Conservation (phyloP, 2,888 invertebrate genomes). For the Urechis unicinctus region DNA sequence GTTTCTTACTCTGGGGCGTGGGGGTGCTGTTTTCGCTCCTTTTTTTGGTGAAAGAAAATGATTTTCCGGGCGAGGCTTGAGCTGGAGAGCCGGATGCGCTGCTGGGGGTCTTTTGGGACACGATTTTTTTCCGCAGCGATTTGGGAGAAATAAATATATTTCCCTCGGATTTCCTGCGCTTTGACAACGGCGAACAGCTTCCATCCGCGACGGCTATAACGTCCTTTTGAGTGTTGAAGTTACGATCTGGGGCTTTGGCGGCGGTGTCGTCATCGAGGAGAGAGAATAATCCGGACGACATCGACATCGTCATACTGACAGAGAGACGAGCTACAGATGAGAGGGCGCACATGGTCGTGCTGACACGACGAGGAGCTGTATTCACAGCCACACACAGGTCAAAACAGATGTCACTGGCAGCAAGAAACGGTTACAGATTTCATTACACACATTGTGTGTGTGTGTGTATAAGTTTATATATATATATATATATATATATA, state of each 20-base stretch:
- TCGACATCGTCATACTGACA: slow-evolving; percentile 25
- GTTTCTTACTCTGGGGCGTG: too few species aligned
- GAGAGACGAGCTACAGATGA: slow-evolving; percentile 22
- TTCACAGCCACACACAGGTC: neutral
- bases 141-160: neutral
- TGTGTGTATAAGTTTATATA: too few species aligned
- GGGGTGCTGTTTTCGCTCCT: neutral
- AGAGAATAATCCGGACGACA: slow-evolving; percentile 22
- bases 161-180: neutral
- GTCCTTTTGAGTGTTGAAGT: neutral
- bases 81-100: neutral
- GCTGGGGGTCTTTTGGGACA: neutral
- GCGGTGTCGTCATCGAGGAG: slow-evolving; percentile 8
- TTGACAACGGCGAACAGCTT: slow-evolving; percentile 1
- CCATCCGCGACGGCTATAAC: neutral
- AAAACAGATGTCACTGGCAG: slow-evolving; percentile 1
- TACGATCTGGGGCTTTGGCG: neutral
- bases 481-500: neutral
- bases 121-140: neutral
- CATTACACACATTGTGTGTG: too few species aligned
- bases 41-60: too few species aligned
- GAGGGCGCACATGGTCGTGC: slow-evolving; percentile 21
- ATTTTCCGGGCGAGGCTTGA: neutral
- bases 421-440: neutral
- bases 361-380: slow-evolving; percentile 17